phyloP scores from a whole-genome alignment of 2,888 invertebrate genomes.

The Venusia cambrica region DNA sequence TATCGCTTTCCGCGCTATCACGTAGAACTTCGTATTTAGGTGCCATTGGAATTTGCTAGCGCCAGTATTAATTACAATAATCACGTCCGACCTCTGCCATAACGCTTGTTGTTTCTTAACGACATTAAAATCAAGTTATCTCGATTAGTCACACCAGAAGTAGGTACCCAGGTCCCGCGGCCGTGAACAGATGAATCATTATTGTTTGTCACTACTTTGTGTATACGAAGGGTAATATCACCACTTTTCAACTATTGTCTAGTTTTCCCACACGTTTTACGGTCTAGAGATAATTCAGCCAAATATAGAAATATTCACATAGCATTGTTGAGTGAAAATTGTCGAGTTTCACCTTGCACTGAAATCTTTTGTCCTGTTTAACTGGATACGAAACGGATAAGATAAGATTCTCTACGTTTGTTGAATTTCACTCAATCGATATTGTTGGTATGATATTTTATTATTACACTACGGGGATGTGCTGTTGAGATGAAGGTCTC shows the following conservation, averaged over 20 bases:
- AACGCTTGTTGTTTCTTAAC: conserved; percentile 12
- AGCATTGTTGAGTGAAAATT: not conserved
- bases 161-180: conserved; percentile 26
- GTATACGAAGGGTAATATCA: conserved; percentile 11
- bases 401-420: too few species aligned
- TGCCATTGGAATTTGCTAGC: conserved; percentile 2
- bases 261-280: conserved; percentile 17
- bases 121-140: conserved; percentile 21
- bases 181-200: conserved; percentile 45
- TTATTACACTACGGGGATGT: too few species aligned
- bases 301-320: conserved; percentile 8
- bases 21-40: not conserved
- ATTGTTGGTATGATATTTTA: too few species aligned
- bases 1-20: too few species aligned
- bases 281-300: conserved; percentile 13
- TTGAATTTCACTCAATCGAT: too few species aligned
- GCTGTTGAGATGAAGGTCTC: too few species aligned
- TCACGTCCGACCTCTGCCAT: conserved; percentile 11
- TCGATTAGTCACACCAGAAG: conserved; percentile 37
- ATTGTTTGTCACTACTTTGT: conserved; percentile 27
- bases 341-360: conserved; percentile 4
- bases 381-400: too few species aligned
- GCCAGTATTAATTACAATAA: conserved; percentile 9
- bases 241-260: conserved; percentile 23
- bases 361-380: not conserved